phyloP scores from a whole-genome alignment of 2,797 vertebrate genomes.

The Crenuchus spilurus region DNA sequence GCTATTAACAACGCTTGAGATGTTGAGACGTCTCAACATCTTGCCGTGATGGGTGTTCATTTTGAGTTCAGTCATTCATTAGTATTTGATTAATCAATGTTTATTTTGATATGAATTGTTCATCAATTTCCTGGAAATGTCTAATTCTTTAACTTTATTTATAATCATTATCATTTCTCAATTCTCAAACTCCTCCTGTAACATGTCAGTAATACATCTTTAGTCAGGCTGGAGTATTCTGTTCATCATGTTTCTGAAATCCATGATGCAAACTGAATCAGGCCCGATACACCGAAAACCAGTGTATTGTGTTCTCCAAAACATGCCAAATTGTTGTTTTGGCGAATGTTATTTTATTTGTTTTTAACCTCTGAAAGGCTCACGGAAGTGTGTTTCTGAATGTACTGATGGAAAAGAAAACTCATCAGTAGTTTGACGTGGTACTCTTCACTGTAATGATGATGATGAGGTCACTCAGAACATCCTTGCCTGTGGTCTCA shows the following conservation, averaged over 20 bases:
- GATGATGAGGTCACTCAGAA: background rate
- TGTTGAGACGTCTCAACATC: conserved; percentile 27
- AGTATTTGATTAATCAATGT: background rate
- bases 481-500: background rate
- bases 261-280: conserved; percentile 37
- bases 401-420: background rate
- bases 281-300: background rate
- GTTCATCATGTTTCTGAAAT: conserved; percentile 24
- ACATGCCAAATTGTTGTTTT: background rate
- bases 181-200: background rate
- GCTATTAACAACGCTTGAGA: background rate
- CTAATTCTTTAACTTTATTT: background rate
- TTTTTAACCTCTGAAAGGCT: background rate
- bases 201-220: conserved; percentile 1
- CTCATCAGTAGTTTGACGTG: too few relatives aligned
- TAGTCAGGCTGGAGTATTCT: conserved; percentile 20
- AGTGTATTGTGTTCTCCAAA: background rate
- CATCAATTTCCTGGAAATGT: too few relatives aligned
- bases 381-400: background rate
- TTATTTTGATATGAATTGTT: background rate
- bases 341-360: background rate
- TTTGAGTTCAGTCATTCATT: background rate
- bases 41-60: background rate
- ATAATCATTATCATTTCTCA: background rate
- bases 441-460: too few relatives aligned